A percentile compares a stretch with the other conserved stretches of the same genome.
Conservation (phyloP, 2,797 vertebrate species). For the Hoplostethus mediterraneus region DNA sequence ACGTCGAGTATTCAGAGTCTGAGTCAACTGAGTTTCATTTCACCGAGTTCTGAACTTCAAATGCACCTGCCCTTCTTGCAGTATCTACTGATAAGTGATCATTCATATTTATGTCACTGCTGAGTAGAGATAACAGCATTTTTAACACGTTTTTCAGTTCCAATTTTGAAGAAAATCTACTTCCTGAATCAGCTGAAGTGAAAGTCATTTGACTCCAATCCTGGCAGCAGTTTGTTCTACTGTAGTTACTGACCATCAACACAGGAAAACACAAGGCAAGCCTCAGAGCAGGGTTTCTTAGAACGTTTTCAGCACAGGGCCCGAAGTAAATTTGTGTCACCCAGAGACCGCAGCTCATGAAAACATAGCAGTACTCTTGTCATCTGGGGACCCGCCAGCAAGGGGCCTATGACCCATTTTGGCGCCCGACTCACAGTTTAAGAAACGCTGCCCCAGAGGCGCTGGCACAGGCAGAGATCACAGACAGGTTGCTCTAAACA, state of each 20-base stretch:
- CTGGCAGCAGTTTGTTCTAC: neutral
- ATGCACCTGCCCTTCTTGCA: neutral
- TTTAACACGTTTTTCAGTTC: slow-evolving; percentile 18
- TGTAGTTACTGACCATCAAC: neutral
- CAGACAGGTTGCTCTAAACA: slow-evolving; percentile 19
- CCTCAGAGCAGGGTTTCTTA: neutral
- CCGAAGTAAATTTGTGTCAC: neutral
- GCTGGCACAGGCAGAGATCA: slow-evolving; percentile 11
- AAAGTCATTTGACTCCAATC: slow-evolving; percentile 3
- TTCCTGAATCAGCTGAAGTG: slow-evolving; percentile 1
- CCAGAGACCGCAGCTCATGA: neutral
- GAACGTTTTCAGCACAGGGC: neutral
- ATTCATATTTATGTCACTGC: neutral
- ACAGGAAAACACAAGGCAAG: neutral
- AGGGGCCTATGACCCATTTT: neutral
- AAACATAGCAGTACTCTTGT: neutral
- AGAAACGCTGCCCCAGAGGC: neutral
- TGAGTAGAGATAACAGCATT: neutral
- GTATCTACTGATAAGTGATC: neutral
- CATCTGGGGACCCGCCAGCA: neutral
- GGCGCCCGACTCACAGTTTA: slow-evolving; percentile 10
- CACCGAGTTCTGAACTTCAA: neutral
- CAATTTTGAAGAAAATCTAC: slow-evolving; percentile 2
- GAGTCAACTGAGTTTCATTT: neutral
- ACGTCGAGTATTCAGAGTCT: neutral